phyloP scores from a whole-genome alignment of 2,113 vertebrate genomes.

The Solea senegalensis region DNA sequence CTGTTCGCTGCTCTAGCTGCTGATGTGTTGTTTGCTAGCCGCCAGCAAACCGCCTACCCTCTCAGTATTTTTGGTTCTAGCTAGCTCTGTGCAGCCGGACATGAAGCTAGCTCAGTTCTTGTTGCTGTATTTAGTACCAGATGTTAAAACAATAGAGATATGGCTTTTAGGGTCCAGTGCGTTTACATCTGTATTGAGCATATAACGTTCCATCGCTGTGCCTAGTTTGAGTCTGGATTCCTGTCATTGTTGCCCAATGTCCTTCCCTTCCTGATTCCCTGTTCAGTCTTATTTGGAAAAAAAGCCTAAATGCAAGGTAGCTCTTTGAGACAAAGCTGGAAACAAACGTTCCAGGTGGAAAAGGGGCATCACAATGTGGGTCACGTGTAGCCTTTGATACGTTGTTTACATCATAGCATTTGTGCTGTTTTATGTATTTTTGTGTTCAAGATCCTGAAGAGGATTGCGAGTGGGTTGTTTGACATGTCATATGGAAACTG shows the following conservation, averaged over 20 bases:
- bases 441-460: not conserved
- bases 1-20: slow-evolving; percentile 66
- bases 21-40: slow-evolving; percentile 42
- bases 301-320: too few relatives aligned
- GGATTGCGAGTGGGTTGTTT: not conserved
- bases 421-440: not conserved
- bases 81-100: not conserved
- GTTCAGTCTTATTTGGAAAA: too few relatives aligned
- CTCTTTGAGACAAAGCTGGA: not conserved
- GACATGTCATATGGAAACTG: not conserved
- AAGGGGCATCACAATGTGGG: not conserved
- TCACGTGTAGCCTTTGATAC: slow-evolving; percentile 27
- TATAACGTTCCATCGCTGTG: not conserved
- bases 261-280: slow-evolving; percentile 7
- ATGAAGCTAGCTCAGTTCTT: not conserved
- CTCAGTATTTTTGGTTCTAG: not conserved
- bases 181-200: not conserved
- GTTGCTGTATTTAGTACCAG: not conserved
- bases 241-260: slow-evolving; percentile 42
- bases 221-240: slow-evolving; percentile 27
- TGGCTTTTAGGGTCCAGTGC: slow-evolving; percentile 4
- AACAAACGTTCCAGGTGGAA: not conserved
- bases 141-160: not conserved
- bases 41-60: not conserved
- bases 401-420: slow-evolving; percentile 39